Base-by-base conservation (phyloP, 2,113 vertebrate species). In the Dascyllus trimaculatus region DNA sequence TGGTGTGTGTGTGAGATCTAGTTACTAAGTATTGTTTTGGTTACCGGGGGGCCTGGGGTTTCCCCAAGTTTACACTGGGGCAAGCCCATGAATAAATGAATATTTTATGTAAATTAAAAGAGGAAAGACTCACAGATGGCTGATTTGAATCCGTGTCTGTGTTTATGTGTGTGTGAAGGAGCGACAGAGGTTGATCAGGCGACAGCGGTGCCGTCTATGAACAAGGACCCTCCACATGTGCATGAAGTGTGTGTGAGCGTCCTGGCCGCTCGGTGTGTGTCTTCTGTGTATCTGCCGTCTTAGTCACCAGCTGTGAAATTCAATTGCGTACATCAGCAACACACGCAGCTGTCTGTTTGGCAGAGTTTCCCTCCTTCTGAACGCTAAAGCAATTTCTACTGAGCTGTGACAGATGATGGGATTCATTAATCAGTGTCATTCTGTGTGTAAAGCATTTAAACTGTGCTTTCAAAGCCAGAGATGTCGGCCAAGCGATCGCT, bases 101-200 rank as follows among this genome's bases (percentile, higher is more conserved):
- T 92, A 90, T 82, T 89, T 92, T 92, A 93, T 93, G 89, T 40
- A 90, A 89, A 93, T 90, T 15, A 86, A 72, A 79, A 77, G 82
- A 75, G 70, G 78, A 73, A 78, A 86, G 72, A 78, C 78, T 70
- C 77, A 56, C 93, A 93, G 91, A 93, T 93, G 94, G 90, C 79
- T 88, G 68, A 85, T 85, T 81, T 86, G 82, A 88, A 78, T 85
- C 29, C 62, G 68, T 69, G 62, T 81, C 1, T 62, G 9, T 80
- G 51, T 59, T 0, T 48, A 4, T 66, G 74, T 43, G 29, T 21
- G 49, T 62, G 35, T 53, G 26, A 68, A 76, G 58, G 69, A 8
- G 71, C 68, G 32, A 35, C 32, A 67, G 59, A 57, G 56, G 81
- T 61, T 81, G 80, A 80, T 79, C 65, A 46, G 62, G 82, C 72